phyloP scores from a whole-genome alignment of 2,888 invertebrate genomes.

The Tinea trinotella region DNA sequence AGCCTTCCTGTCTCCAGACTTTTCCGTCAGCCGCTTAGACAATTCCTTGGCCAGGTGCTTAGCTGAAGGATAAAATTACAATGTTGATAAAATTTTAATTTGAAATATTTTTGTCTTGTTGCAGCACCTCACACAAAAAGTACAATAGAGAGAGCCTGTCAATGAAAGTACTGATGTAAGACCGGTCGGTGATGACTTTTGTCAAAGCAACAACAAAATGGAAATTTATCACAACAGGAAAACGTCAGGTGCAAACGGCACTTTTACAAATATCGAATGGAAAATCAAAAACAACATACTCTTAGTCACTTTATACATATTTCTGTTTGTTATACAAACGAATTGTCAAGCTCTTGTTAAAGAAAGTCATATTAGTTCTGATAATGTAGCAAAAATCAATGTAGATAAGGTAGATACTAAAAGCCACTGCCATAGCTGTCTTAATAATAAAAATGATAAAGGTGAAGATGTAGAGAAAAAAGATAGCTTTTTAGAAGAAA shows the following conservation, averaged over 20 bases:
- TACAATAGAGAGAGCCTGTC: conserved; percentile 18
- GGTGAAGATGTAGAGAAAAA: conserved; percentile 26
- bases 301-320: conserved; percentile 43
- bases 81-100: too few relatives aligned
- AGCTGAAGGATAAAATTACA: neutral
- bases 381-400: conserved; percentile 47
- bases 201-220: conserved; percentile 39
- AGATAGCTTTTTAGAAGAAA: conserved; percentile 34
- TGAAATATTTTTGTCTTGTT: conserved; percentile 34
- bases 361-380: conserved; percentile 33
- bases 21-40: too few relatives aligned
- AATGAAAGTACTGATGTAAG: conserved; percentile 19
- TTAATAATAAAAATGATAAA: conserved; percentile 37
- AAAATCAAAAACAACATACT: conserved; percentile 36
- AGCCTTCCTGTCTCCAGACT: too few relatives aligned
- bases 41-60: too few relatives aligned
- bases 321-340: conserved; percentile 36
- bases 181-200: conserved; percentile 52
- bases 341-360: conserved; percentile 39
- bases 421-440: conserved; percentile 60
- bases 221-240: conserved; percentile 34
- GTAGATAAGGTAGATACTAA: conserved; percentile 52
- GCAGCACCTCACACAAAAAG: conserved; percentile 35
- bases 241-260: conserved; percentile 30
- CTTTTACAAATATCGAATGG: conserved; percentile 40